These are phyloP conservation scores for Limnephilus lunatus DNA, from an alignment of 2,888 invertebrate species.

Conservation along the genomic window DNA sequence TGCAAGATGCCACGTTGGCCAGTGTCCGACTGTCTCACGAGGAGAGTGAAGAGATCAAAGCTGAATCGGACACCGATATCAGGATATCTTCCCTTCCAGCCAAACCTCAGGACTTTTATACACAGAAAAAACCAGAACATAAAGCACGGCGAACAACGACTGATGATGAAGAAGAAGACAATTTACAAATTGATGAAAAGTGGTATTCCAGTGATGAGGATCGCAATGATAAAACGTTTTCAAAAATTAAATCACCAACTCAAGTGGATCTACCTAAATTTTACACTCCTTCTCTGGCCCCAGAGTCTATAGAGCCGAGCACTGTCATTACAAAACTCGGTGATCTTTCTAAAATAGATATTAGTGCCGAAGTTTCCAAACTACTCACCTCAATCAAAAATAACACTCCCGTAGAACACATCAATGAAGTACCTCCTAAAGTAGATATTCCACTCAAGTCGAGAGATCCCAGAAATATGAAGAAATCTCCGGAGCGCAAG, in stretches of 20 bases:
- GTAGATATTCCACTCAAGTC: conserved; percentile 69
- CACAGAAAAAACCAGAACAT: conserved; percentile 69
- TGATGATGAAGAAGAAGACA: conserved; percentile 79
- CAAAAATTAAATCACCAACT: conserved; percentile 71
- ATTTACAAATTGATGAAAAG: conserved; percentile 79
- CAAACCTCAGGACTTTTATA: conserved; percentile 67
- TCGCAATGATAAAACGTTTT: conserved; percentile 73
- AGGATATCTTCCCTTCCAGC: conserved; percentile 75
- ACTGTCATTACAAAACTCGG: conserved; percentile 81
- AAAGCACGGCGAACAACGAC: conserved; percentile 76
- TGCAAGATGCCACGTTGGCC: conserved; percentile 70
- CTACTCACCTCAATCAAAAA: conserved; percentile 80
- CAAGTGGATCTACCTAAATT: conserved; percentile 67
- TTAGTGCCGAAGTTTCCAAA: conserved; percentile 85
- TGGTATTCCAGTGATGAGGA: conserved; percentile 92
- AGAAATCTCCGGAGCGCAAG: conserved; percentile 72
- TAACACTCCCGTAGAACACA: conserved; percentile 71
- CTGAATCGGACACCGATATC: conserved; percentile 75
- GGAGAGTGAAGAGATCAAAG: conserved; percentile 66
- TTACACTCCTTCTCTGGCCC: conserved; percentile 68
- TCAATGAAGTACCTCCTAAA: conserved; percentile 68
- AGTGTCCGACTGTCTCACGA: conserved; percentile 66
- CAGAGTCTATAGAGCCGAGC: conserved; percentile 75
- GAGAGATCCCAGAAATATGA: conserved; percentile 72
- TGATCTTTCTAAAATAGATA: conserved; percentile 85